Conservation (phyloP, 2,888 invertebrate genomes). For the Lasiommata megera region DNA sequence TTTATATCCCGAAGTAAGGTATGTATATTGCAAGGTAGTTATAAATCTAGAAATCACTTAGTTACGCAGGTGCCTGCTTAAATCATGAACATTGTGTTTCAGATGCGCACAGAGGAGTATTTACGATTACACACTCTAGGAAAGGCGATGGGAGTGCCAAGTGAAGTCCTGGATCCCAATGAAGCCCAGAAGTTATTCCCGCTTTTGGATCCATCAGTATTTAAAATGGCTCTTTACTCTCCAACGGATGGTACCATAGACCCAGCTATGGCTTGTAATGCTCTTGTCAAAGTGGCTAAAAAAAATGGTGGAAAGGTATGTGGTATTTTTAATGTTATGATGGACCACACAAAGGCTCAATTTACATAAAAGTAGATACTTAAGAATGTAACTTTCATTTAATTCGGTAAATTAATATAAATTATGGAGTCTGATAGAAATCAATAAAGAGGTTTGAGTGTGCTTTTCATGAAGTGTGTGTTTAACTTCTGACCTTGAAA, state of each 20-base stretch:
- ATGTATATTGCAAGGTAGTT: constrained; percentile 6
- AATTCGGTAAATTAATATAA: too few relatives aligned
- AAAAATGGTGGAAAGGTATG: constrained; percentile 86
- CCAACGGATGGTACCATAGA: constrained; percentile 93
- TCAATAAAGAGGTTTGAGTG: too few relatives aligned
- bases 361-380: too few relatives aligned
- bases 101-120: constrained; percentile 92
- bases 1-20: constrained; percentile 86
- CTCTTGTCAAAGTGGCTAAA: constrained; percentile 87
- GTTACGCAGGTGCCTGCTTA: background rate
- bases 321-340: background rate
- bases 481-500: too few relatives aligned
- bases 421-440: too few relatives aligned
- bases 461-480: too few relatives aligned
- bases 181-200: constrained; percentile 91
- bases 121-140: constrained; percentile 90
- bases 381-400: too few relatives aligned
- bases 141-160: constrained; percentile 88
- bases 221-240: constrained; percentile 89
- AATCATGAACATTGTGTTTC: constrained; percentile 5
- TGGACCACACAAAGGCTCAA: background rate
- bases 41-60: too few relatives aligned
- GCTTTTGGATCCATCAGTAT: constrained; percentile 86
- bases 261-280: constrained; percentile 89
- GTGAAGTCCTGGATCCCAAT: constrained; percentile 85